phyloP scores from a whole-genome alignment of 2,797 vertebrate genomes.

The Sparidentex hasta region DNA sequence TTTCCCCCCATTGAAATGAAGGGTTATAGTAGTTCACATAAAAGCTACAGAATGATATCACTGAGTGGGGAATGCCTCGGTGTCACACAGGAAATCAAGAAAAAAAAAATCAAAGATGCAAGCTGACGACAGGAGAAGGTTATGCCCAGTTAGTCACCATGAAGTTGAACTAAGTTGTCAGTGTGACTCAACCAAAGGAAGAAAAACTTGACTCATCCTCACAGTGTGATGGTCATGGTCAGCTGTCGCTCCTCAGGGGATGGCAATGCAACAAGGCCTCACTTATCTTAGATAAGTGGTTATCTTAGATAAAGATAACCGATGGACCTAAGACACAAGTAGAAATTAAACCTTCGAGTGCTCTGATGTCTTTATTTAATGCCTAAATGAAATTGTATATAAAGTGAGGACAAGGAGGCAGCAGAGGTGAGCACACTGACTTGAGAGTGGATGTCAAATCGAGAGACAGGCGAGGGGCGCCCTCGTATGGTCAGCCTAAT shows the following conservation, averaged over 20 bases:
- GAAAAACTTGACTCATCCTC: neutral
- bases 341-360: neutral
- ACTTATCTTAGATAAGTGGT: neutral
- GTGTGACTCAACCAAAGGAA: slow-evolving; percentile 6
- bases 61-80: neutral
- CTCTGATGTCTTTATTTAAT: slow-evolving; percentile 13
- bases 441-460: neutral
- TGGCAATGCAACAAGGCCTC: slow-evolving; percentile 6
- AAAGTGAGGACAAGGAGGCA: slow-evolving; percentile 4
- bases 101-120: neutral
- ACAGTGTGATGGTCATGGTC: slow-evolving; percentile 2
- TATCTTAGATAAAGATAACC: neutral
- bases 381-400: slow-evolving; percentile 10
- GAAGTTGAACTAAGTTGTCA: neutral
- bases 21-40: neutral
- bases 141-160: neutral
- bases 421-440: neutral
- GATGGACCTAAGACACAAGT: neutral
- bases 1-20: neutral
- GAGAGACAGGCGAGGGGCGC: slow-evolving; percentile 21
- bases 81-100: neutral
- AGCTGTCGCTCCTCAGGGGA: slow-evolving; percentile 18
- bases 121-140: neutral
- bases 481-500: slow-evolving; percentile 57
- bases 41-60: neutral